Percentiles rank a stretch among this genome's conserved stretches.
phyloP scores from a whole-genome alignment of 2,888 invertebrate species.

The Tetranychus piercei region DNA sequence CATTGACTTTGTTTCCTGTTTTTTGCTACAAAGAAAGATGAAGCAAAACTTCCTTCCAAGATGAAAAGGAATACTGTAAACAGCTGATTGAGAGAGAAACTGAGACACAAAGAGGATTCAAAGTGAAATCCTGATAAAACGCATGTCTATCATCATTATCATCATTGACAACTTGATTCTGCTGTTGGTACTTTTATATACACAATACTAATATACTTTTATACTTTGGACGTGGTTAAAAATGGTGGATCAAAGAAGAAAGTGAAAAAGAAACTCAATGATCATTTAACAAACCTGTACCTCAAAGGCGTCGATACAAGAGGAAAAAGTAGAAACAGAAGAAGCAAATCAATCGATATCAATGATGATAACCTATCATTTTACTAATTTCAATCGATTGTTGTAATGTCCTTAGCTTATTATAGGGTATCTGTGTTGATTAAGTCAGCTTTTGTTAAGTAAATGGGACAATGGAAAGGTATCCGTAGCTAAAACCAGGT shows the following conservation, averaged over 20 bases:
- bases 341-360: no score
- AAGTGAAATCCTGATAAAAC: not conserved
- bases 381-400: no score
- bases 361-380: no score
- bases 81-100: constrained; percentile 10
- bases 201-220: not conserved
- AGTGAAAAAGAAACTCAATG: not conserved
- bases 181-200: no score
- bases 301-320: not conserved
- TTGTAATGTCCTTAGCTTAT: no score
- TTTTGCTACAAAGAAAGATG: not conserved
- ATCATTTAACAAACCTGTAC: not conserved
- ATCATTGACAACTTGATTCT: not conserved
- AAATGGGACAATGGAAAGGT: no score
- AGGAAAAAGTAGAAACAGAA: no score
- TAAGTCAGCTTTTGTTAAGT: no score
- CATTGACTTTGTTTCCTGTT: no score
- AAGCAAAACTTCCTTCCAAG: not conserved
- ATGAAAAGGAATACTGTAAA: not conserved
- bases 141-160: not conserved
- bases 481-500: no score
- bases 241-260: constrained; percentile 3
- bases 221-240: not conserved
- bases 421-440: no score
- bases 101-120: constrained; percentile 2